Evolutionary conservation across 2,888 invertebrate species (phyloP), one percentile per base, ranked within the genome.

Genomic region (Pogonocherus hispidulus): DNA sequence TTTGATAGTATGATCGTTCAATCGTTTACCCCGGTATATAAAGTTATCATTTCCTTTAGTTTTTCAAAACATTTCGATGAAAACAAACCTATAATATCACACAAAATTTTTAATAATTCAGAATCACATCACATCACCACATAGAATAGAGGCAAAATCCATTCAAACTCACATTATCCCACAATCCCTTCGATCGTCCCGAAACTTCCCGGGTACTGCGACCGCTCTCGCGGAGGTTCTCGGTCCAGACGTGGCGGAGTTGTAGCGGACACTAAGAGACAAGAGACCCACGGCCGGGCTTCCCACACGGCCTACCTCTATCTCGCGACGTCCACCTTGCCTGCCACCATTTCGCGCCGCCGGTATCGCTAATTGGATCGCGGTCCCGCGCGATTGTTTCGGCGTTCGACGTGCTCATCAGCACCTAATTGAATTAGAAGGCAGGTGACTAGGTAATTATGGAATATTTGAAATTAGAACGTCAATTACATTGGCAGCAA

Each of bases 261-360:
- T 73, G 69, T 66, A 69, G 71, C 69, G 64, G 59, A 72, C 67
- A 78, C 78, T 78, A 74, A 75, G 70, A 74, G 65, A 8, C 32
- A 8, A 32, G 32, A 41, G 14, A 27, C 27, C 27, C 8, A 27
- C 27, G 27, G 27, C 27, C 68, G 14, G 32, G 69, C 73, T 73
- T 73, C 77, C 76, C 75, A 77, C 75, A 75, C 76, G 71, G 75
- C 72, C 75, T 74, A 76, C 77, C 77, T 41, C 41, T 76, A 73
- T 72, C 70, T 73, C 67, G 69, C 71, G 72, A 70, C 73, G 73
- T 72, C 70, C 73, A 70, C 70, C 67, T 71, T 73, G 71, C 73
- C 71, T 71, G 70, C 70, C 70, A 65, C 63, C 69, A 65, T 66
- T 73, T 72, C 41, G 41, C 41, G 41, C 41, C 41, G 16, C n/a